Evolutionary conservation across 2,888 invertebrate genomes (phyloP), one percentile per base, ranked within the genome.

Genomic region (Pollenia angustigena): DNA sequence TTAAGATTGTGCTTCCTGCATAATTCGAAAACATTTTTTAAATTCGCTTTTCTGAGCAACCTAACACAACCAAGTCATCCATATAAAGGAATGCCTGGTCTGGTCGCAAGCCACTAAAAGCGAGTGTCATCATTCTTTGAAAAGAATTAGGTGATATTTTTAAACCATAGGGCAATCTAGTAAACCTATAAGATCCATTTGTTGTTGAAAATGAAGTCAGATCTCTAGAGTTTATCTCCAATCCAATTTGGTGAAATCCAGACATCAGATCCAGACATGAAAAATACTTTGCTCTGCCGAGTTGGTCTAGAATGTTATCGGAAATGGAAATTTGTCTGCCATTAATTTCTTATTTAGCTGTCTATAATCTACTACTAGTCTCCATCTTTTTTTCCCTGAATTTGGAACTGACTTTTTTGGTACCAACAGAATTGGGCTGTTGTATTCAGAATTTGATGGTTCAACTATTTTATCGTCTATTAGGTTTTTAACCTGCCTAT

Each of bases 211-310:
- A 74, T 12, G 48, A 74, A 1, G 81, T 76, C 18, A 69, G 9
- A 14, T 82, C 69, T 42, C 74, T 66, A 10, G 81, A 81, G 3
- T 52, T 74, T 46, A 66, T 56, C 3, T 74, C 74, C 44, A 81
- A 18, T 12, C 54, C 50, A n/a, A 74, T 75, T 50, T 64, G 62
- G n/a, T 81, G 81, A 81, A 72, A 81, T 44, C 68, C 75, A 10
- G 74, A 75, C 68, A 60, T 56, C 18, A 81, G n/a, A n/a, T 75
- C 81, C 8, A 81, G 40, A 42, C 81, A 68, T 4, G 75, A 64
- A 75, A 68, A 66, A 40, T 62, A 81, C 11, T 71, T 71, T 14
- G 52, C 71, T 69, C 69, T 12, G 23, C 71, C 60, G 23, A 80
- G 62, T 44, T 71, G 80, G 16, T 80, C 80, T 7, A 80, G 46